phyloP scores from a whole-genome alignment of 2,797 vertebrate genomes.

The Acanthis flammea region DNA sequence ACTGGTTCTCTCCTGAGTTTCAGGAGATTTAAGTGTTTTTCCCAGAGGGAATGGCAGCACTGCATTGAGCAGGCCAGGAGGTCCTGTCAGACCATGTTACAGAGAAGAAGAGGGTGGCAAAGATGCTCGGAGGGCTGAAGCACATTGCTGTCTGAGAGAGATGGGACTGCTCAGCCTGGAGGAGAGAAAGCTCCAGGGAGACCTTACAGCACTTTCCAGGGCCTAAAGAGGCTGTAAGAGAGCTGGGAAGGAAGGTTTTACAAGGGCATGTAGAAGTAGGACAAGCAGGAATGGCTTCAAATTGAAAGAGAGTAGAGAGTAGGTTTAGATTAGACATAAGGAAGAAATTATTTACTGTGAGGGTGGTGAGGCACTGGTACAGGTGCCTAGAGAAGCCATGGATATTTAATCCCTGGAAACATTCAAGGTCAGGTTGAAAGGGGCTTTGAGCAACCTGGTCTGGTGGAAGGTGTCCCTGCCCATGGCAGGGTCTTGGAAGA shows the following conservation, averaged over 20 bases:
- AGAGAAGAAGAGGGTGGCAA: background rate
- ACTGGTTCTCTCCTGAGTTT: background rate
- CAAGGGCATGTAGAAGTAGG: background rate
- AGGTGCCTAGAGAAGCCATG: background rate
- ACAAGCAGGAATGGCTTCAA: background rate
- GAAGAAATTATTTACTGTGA: background rate
- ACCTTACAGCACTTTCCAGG: background rate
- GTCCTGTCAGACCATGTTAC: background rate
- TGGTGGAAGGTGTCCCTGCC: background rate
- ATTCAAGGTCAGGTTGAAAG: background rate
- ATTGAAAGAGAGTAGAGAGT: background rate
- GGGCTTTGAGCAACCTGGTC: background rate
- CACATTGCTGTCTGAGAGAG: background rate
- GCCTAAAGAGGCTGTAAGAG: background rate
- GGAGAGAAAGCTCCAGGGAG: background rate
- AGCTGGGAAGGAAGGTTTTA: background rate
- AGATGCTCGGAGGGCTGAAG: background rate
- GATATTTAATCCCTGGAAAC: background rate
- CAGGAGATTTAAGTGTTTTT: background rate
- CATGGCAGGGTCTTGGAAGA: background rate
- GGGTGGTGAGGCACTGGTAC: background rate
- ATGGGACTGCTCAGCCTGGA: background rate
- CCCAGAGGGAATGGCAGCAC: background rate
- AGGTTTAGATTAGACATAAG: background rate
- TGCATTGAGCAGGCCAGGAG: background rate